phyloP scores from a whole-genome alignment of 1,140 invertebrate genomes.

The Heliothis virescens region DNA sequence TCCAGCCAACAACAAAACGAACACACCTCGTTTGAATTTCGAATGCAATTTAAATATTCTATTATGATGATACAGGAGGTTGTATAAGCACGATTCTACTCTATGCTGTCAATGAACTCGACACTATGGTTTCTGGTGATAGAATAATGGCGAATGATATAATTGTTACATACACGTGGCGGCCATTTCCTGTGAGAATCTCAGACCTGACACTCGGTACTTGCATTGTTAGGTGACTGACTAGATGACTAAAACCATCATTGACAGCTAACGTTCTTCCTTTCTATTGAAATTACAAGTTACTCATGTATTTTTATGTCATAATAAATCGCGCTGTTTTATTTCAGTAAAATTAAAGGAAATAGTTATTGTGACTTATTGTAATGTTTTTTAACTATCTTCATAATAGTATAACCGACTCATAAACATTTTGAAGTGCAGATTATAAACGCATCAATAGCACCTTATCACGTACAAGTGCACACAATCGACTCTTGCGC shows the following conservation, averaged over 20 bases:
- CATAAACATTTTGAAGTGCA: no score
- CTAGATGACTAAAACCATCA: constrained; percentile 11
- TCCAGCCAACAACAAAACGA: constrained; percentile 5
- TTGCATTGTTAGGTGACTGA: constrained; percentile 7
- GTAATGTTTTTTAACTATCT: neutral
- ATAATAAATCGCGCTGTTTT: neutral
- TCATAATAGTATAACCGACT: neutral
- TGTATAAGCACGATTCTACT: constrained; percentile 11
- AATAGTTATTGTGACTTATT: no score
- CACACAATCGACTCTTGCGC: constrained; percentile 4
- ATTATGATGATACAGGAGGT: constrained; percentile 13
- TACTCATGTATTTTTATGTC: neutral
- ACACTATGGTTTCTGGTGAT: constrained; percentile 28
- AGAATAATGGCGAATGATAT: constrained; percentile 23
- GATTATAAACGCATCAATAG: neutral
- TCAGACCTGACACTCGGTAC: constrained; percentile 14
- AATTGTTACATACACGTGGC: constrained; percentile 29
- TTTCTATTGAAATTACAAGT: neutral
- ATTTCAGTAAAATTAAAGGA: neutral
- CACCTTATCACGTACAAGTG: constrained; percentile 14
- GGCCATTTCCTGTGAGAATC: constrained; percentile 28
- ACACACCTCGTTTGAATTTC: constrained; percentile 45
- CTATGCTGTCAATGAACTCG: constrained; percentile 28
- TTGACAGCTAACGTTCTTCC: neutral
- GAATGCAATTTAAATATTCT: constrained; percentile 45